Conservation (phyloP, 2,797 vertebrate genomes). For the Gambusia yucatana region DNA sequence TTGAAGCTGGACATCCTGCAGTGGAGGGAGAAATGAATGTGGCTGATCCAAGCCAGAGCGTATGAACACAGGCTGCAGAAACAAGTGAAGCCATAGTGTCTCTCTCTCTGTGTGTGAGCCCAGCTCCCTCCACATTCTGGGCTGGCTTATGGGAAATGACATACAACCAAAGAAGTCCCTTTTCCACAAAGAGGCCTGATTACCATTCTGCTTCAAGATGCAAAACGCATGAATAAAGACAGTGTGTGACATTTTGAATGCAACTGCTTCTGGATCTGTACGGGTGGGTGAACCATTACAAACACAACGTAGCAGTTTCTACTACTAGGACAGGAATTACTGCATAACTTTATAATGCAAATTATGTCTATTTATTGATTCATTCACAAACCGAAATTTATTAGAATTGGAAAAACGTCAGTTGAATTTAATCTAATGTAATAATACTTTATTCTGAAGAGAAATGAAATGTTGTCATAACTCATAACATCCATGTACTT, state of each 20-base stretch:
- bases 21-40: neutral
- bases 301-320: neutral
- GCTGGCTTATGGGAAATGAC: neutral
- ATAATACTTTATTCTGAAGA: neutral
- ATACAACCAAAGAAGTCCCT: neutral
- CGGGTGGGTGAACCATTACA: neutral
- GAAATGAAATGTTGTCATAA: neutral
- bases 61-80: neutral
- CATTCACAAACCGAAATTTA: neutral
- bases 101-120: neutral
- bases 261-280: neutral
- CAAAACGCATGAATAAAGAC: neutral
- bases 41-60: neutral
- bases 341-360: neutral
- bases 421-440: neutral
- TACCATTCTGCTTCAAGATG: neutral
- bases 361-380: neutral
- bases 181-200: neutral
- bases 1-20: neutral
- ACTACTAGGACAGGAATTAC: neutral
- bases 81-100: neutral
- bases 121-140: neutral
- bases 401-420: neutral
- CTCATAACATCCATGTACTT: neutral
- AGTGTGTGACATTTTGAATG: constrained; percentile 1